A percentile compares a stretch with the other conserved stretches of the same genome.
These are phyloP conservation scores for Drosophila subobscura DNA, from an alignment of 1,140 invertebrate genomes.

Conservation along the genomic window DNA sequence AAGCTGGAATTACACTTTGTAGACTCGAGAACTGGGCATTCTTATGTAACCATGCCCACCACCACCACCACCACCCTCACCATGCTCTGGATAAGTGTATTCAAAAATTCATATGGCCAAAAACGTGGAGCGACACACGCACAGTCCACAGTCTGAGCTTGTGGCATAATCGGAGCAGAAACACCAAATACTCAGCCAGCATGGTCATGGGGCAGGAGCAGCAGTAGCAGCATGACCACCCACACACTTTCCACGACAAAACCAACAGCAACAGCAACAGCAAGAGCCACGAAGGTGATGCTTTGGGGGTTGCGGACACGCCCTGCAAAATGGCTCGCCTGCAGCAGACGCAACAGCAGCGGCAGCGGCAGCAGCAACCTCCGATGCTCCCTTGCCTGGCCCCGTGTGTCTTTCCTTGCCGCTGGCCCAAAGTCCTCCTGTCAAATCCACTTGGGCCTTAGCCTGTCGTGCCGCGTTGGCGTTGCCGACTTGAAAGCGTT, in stretches of 20 bases:
- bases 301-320: slow-evolving; percentile 12
- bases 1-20: slow-evolving; percentile 40
- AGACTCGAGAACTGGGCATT: slow-evolving; percentile 30
- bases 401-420: slow-evolving; percentile 3
- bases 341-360: not conserved
- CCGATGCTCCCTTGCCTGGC: slow-evolving; percentile 2
- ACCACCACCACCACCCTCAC: not conserved
- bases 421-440: slow-evolving; percentile 25
- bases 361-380: not conserved
- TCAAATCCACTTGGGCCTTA: slow-evolving; percentile 55
- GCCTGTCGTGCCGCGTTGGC: slow-evolving; percentile 48
- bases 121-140: slow-evolving; percentile 23
- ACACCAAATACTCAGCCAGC: slow-evolving; percentile 30
- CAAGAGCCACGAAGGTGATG: slow-evolving; percentile 11
- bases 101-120: slow-evolving; percentile 57
- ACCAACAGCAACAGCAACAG: slow-evolving; percentile 5
- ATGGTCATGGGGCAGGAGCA: not conserved
- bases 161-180: slow-evolving; percentile 53
- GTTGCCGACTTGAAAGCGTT: slow-evolving; percentile 58
- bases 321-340: slow-evolving; percentile 48
- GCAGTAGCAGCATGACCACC: slow-evolving; percentile 8
- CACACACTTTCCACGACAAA: slow-evolving; percentile 12
- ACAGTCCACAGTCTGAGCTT: slow-evolving; percentile 25
- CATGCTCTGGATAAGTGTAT: slow-evolving; percentile 8
- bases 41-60: slow-evolving; percentile 12